phyloP scores from a whole-genome alignment of 2,888 invertebrate species.

The Meteorus colon region DNA sequence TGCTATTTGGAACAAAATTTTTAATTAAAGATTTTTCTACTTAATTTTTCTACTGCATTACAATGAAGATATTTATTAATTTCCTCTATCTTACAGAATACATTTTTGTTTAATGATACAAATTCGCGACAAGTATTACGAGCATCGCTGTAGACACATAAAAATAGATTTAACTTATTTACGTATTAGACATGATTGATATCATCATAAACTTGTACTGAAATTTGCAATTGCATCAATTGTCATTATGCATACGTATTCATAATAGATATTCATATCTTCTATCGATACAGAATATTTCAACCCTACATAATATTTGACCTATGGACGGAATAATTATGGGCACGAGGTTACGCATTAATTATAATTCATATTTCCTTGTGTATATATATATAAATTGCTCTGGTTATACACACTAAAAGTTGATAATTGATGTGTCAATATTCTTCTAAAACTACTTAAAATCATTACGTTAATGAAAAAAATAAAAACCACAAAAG shows the following conservation, averaged over 20 bases:
- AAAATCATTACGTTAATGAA: background rate
- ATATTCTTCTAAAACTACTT: background rate
- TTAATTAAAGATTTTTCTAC: background rate
- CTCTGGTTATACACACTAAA: background rate
- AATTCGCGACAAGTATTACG: constrained; percentile 9
- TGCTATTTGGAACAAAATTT: background rate
- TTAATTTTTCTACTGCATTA: background rate
- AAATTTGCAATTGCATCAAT: constrained; percentile 12
- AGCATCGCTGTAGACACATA: constrained; percentile 1
- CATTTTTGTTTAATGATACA: background rate
- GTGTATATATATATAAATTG: background rate
- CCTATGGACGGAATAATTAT: constrained; percentile 54
- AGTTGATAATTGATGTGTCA: background rate
- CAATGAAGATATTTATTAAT: background rate
- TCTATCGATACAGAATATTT: constrained; percentile 9
- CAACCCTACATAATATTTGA: constrained; percentile 26
- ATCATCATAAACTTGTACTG: background rate
- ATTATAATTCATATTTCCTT: constrained; percentile 1
- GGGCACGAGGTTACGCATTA: constrained; percentile 46
- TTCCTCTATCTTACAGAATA: constrained; percentile 10
- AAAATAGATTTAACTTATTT: constrained; percentile 18
- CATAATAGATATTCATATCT: too few relatives aligned
- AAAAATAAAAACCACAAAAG: too few relatives aligned
- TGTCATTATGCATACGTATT: background rate
- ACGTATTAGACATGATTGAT: background rate